Evolutionary conservation across 2,113 vertebrate species (phyloP).

Genomic region (Mesoclemmys tuberculata): DNA sequence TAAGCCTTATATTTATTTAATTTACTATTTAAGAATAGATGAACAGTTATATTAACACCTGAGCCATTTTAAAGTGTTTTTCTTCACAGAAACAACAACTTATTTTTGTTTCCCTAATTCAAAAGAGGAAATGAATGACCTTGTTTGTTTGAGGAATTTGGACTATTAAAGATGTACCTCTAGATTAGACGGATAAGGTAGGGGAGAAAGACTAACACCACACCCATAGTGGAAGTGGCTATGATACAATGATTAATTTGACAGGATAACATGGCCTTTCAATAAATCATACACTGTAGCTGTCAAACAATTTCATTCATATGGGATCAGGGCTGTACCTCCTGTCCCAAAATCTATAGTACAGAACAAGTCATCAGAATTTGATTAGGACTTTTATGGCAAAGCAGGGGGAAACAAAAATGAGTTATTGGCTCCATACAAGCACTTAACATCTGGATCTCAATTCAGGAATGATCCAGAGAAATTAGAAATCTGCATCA

Average conservation of each 20-base stretch:
- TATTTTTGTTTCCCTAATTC: background rate
- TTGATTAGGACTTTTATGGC: slow-evolving; percentile 25
- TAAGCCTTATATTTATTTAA: background rate
- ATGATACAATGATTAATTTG: background rate
- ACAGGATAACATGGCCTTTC: background rate
- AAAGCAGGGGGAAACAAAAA: slow-evolving; percentile 4
- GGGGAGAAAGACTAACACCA: background rate
- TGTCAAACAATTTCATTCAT: slow-evolving; percentile 24
- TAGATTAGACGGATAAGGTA: background rate
- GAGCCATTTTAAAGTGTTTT: background rate
- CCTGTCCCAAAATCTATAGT: slow-evolving; percentile 33
- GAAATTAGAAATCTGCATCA: background rate
- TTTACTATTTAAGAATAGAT: background rate
- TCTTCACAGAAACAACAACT: background rate
- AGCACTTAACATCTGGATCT: background rate
- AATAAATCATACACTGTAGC: slow-evolving; percentile 24
- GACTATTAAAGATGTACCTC: background rate
- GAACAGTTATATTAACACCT: background rate
- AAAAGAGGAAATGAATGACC: background rate
- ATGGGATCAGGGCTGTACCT: slow-evolving; percentile 17
- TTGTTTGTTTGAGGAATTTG: slow-evolving; percentile 19
- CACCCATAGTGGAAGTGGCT: background rate
- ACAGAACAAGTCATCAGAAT: slow-evolving; percentile 16
- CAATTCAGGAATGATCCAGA: background rate
- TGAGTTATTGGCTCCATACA: background rate